A percentile compares a stretch with the other conserved stretches of the same genome.
phyloP scores from a whole-genome alignment of 2,797 vertebrate genomes.

The Parauchenoglanis punctatus region DNA sequence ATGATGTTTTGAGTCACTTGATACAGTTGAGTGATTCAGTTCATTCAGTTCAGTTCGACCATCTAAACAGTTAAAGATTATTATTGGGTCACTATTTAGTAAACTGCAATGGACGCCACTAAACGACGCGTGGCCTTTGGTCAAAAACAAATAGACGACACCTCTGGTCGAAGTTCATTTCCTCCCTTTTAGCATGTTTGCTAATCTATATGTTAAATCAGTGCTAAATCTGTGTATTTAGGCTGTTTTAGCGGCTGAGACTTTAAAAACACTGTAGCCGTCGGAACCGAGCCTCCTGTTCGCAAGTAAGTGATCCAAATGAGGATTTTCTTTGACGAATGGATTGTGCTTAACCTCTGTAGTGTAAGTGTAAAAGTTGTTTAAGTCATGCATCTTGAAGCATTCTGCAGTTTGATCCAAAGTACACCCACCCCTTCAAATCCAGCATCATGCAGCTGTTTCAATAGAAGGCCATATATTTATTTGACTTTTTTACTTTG shows the following conservation, averaged over 20 bases:
- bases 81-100: not conserved
- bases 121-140: slow-evolving; percentile 2
- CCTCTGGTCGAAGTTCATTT: slow-evolving; percentile 37
- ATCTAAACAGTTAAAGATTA: not conserved
- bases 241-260: not conserved
- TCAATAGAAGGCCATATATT: not conserved
- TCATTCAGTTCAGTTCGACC: not conserved
- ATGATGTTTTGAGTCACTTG: not conserved
- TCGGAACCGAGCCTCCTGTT: not conserved
- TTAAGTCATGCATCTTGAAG: not conserved
- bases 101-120: not conserved
- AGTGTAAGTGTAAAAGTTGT: not conserved
- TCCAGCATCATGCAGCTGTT: not conserved
- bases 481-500: not conserved
- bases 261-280: not conserved
- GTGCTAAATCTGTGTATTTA: slow-evolving; percentile 3
- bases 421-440: not conserved
- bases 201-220: slow-evolving; percentile 10
- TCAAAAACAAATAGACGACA: slow-evolving; percentile 12
- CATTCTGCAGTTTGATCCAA: not conserved
- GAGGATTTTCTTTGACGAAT: not conserved
- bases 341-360: not conserved
- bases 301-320: not conserved
- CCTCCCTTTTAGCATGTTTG: not conserved
- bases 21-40: not conserved